Evolutionary conservation across 2,888 invertebrate species (phyloP).

Genomic region (Cryptophagus acutangulus): DNA sequence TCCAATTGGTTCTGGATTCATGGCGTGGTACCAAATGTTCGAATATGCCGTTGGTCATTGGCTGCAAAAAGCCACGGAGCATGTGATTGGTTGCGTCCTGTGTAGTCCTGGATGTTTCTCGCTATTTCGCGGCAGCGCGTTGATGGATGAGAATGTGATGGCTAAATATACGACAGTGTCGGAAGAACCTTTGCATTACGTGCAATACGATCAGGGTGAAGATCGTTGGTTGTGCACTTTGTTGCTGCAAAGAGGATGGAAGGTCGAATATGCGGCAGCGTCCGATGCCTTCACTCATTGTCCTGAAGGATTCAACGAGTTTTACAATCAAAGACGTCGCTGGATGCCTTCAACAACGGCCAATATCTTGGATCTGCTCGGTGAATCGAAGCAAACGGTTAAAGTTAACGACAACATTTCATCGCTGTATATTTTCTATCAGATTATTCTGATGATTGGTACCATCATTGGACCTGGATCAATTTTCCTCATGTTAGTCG

Average conservation of each 20-base stretch:
- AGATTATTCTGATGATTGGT: conserved; percentile 64
- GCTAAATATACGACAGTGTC: conserved; percentile 78
- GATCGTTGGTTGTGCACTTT: conserved; percentile 95
- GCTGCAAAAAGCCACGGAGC: conserved; percentile 89
- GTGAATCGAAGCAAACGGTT: conserved; percentile 73
- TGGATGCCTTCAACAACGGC: conserved; percentile 97
- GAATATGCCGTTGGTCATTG: conserved; percentile 91
- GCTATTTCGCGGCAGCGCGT: conserved; percentile 77
- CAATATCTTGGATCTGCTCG: conserved; percentile 84
- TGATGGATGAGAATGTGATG: conserved; percentile 90
- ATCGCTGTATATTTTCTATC: conserved; percentile 70
- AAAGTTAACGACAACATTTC: conserved; percentile 87
- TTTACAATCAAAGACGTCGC: conserved; percentile 88
- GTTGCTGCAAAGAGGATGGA: conserved; percentile 83
- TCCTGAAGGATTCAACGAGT: conserved; percentile 88
- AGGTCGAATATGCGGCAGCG: conserved; percentile 92
- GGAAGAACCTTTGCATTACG: conserved; percentile 75
- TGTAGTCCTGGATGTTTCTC: conserved; percentile 93
- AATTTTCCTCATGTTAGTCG: conserved; percentile 77
- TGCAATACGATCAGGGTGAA: conserved; percentile 93
- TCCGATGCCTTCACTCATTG: conserved; percentile 93
- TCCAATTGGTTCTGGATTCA: conserved; percentile 65
- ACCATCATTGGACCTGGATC: conserved; percentile 79
- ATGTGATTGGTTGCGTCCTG: conserved; percentile 83
- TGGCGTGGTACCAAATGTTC: conserved; percentile 59